A percentile compares a stretch with the other conserved stretches of the same genome.
Conservation (phyloP, 2,888 invertebrate species). For the Agriopis aurantiaria region DNA sequence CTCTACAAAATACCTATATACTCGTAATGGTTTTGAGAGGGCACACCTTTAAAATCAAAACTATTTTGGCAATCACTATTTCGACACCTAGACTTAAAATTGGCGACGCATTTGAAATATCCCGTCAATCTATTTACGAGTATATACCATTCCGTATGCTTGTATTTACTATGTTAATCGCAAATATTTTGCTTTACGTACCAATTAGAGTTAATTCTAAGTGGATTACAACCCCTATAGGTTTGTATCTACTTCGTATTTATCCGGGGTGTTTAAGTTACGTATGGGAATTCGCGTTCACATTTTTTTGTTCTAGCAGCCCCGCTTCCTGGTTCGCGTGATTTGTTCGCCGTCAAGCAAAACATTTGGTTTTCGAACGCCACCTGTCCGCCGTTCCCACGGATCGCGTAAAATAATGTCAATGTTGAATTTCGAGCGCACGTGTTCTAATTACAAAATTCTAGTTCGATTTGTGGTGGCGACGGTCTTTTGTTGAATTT, state of each 20-base stretch:
- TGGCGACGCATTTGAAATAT: no score
- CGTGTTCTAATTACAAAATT: constrained; percentile 65
- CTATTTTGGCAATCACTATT: no score
- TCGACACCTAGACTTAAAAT: no score
- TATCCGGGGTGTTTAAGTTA: not conserved
- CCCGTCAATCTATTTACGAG: no score
- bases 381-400: constrained; percentile 79
- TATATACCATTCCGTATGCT: no score
- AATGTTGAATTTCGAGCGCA: constrained; percentile 51
- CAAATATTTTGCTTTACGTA: no score
- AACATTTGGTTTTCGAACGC: constrained; percentile 68
- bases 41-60: no score
- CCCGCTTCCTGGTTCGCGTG: constrained; percentile 72
- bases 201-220: not conserved
- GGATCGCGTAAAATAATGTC: constrained; percentile 53
- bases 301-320: constrained; percentile 56
- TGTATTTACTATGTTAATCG: no score
- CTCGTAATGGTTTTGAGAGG: no score
- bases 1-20: no score
- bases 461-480: constrained; percentile 44
- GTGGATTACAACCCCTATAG: not conserved
- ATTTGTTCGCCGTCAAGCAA: constrained; percentile 70
- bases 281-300: constrained; percentile 48
- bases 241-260: not conserved
- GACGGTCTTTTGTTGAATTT: constrained; percentile 45